These are phyloP conservation scores for Homarus americanus DNA, from an alignment of 1,140 invertebrate genomes.

Conservation along the genomic window DNA sequence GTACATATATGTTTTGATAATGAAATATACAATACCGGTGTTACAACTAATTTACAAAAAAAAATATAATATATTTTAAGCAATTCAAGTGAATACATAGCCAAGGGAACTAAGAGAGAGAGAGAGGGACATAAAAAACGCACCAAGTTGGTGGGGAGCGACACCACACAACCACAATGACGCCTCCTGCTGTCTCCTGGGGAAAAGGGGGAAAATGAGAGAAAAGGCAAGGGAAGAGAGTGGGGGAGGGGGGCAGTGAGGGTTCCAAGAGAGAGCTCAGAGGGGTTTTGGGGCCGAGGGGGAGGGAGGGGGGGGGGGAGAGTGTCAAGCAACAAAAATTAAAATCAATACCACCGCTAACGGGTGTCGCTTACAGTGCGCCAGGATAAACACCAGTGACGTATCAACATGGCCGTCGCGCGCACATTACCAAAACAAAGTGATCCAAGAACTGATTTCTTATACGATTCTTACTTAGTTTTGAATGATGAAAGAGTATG, in stretches of 20 bases:
- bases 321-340: constrained; percentile 47
- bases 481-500: too few species aligned
- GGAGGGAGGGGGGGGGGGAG: not conserved
- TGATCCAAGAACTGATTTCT: too few species aligned
- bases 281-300: not conserved
- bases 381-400: constrained; percentile 25
- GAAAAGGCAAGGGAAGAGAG: not conserved
- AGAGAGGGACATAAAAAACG: not conserved
- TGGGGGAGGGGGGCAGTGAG: not conserved
- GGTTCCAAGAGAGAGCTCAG: not conserved
- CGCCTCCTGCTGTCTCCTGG: not conserved
- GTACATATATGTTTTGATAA: too few species aligned
- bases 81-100: too few species aligned
- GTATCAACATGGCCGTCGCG: not conserved
- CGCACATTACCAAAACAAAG: too few species aligned
- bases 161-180: constrained; percentile 6
- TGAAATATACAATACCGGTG: too few species aligned
- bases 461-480: too few species aligned
- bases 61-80: too few species aligned
- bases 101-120: not conserved
- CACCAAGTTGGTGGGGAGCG: not conserved
- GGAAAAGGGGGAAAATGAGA: constrained; percentile 12
- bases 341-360: constrained; percentile 43
- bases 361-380: constrained; percentile 34
- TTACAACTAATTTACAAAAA: too few species aligned